Evolutionary conservation across 1,140 invertebrate species (phyloP).

Genomic region (Xylocopa sonorina): DNA sequence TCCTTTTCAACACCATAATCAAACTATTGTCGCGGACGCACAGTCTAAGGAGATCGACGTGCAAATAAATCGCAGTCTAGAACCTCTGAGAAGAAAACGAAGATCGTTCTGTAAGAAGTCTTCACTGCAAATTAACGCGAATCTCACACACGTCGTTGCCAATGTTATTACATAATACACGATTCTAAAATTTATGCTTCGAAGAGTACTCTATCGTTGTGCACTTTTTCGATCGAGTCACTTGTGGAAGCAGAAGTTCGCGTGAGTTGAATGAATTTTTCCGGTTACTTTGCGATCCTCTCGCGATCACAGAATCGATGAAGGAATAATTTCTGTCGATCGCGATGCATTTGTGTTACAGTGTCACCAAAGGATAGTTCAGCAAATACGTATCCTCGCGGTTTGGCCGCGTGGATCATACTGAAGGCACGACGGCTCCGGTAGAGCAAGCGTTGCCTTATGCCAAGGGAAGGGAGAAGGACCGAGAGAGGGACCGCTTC

Average conservation of each 20-base stretch:
- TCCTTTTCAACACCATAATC: background rate
- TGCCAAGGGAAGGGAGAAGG: slow-evolving; percentile 10
- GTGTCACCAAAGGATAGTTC: background rate
- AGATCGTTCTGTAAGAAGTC: too few species aligned
- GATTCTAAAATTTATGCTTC: background rate
- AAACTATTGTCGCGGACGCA: background rate
- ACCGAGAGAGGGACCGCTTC: slow-evolving; percentile 31
- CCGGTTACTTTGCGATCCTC: background rate
- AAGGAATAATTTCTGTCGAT: background rate
- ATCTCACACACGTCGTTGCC: background rate
- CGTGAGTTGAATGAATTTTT: background rate
- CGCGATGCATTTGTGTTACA: background rate
- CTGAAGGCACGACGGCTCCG: slow-evolving; percentile 46
- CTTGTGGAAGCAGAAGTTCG: background rate
- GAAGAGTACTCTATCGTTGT: too few species aligned
- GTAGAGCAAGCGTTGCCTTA: slow-evolving; percentile 33
- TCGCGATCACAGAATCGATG: background rate
- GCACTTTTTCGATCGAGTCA: background rate
- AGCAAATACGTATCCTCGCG: slow-evolving; percentile 27
- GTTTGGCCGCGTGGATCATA: slow-evolving; percentile 59
- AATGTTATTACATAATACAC: background rate
- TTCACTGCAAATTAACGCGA: too few species aligned
- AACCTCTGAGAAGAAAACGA: background rate
- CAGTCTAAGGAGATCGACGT: background rate
- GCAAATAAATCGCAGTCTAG: background rate